Base-by-base conservation (phyloP, 2,113 vertebrate genomes). In the Euleptes europaea region DNA sequence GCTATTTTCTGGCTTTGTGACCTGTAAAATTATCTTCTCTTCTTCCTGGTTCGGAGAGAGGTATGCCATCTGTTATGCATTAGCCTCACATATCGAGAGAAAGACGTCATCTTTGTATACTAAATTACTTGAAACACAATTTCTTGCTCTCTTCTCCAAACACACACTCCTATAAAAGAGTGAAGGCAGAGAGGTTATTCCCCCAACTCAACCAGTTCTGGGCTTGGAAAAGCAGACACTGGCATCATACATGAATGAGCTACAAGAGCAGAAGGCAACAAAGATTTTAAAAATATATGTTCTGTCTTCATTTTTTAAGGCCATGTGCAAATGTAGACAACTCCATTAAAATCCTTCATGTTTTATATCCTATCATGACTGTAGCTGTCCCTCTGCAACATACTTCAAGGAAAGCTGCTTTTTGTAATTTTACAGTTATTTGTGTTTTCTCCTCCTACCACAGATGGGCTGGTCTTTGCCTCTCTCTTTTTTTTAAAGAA, bases 121-220 rank as follows among this genome's bases (percentile, higher is more conserved):
- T 63, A 63, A 23, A 78, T 65, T 13, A 0, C 3, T 12, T 28
- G 9, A 21, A 26, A 80, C 17, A n/a, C 19, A 80, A n/a, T 44
- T 80, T 81, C 65, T 72, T 72, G 51, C 73, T 66, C 69, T 51
- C 80, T 84, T 88, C 86, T 4, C 19, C 4, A 57, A 57, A 57
- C 54, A 57, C 54, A 57, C 54, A 23, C 17, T 23, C 17, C 54
- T 57, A 57, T 54, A 54, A 54, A 71, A 3, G 72, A 90, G 38
- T 89, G 33, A 90, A 88, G 60, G 77, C 63, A 65, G 23, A 65
- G 33, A 60, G 70, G 57, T 73, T 87, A 86, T 84, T 60, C 80
- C 83, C 26, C 26, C 60, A 26, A 63, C 23, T 28, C 87, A 87
- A 86, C 89, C 91, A 92, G 88, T 86, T 80, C 83, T 87, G 88